phyloP scores from a whole-genome alignment of 2,113 vertebrate species.

The Peromyscus californicus region DNA sequence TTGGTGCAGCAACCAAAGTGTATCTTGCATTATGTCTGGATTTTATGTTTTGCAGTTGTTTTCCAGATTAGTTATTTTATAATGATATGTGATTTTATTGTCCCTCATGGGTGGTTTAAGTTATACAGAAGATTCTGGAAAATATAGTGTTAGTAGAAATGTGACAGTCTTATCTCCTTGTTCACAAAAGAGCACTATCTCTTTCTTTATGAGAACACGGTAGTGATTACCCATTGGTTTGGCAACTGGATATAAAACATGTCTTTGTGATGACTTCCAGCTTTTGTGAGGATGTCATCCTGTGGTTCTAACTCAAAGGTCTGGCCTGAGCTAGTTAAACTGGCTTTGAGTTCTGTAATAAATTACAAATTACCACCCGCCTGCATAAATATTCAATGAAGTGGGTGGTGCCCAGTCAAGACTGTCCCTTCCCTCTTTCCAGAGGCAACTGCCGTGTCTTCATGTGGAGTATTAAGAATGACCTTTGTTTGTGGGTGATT shows the following conservation, averaged over 20 bases:
- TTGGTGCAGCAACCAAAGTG: not conserved
- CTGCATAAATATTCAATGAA: conserved; percentile 27
- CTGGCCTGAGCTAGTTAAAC: conserved; percentile 45
- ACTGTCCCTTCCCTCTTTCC: not conserved
- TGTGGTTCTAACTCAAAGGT: conserved; percentile 54
- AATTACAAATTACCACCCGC: conserved; percentile 48
- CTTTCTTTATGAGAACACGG: conserved; percentile 8
- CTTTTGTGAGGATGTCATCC: conserved; percentile 60
- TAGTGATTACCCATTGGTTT: conserved; percentile 55
- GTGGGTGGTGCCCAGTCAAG: not conserved
- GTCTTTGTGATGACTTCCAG: conserved; percentile 61
- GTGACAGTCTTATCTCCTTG: conserved; percentile 47
- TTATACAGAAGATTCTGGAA: conserved; percentile 11
- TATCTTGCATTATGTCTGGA: not conserved
- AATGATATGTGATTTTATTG: conserved; percentile 2
- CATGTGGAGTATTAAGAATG: conserved; percentile 8
- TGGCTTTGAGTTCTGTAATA: conserved; percentile 37
- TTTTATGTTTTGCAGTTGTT: conserved; percentile 47
- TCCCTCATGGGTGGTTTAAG: not conserved
- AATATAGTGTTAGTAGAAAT: conserved; percentile 4
- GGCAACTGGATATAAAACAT: conserved; percentile 52
- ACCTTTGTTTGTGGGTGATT: not conserved
- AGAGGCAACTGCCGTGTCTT: not conserved
- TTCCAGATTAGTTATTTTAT: conserved; percentile 60
- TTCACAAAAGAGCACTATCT: conserved; percentile 61